phyloP scores from a whole-genome alignment of 2,888 invertebrate species.

The Drosophila acutilabella region DNA sequence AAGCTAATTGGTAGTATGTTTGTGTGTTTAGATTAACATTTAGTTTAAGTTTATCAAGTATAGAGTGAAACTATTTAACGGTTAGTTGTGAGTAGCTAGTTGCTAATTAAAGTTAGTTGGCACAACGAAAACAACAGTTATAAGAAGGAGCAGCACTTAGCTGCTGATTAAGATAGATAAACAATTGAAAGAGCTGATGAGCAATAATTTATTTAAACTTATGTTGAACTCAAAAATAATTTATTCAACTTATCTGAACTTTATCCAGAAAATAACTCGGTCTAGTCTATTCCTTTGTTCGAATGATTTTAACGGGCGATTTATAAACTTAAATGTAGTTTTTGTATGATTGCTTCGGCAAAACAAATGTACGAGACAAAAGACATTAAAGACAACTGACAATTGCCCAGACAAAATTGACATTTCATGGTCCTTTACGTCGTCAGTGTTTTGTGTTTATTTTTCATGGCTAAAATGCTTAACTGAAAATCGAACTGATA shows the following conservation, averaged over 20 bases:
- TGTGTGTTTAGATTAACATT: slow-evolving; percentile 55
- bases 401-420: slow-evolving; percentile 53
- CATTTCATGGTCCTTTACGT: slow-evolving; percentile 73
- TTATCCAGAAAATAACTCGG: neutral
- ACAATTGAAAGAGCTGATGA: neutral
- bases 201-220: neutral
- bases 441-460: slow-evolving; percentile 12
- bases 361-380: slow-evolving; percentile 72
- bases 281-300: neutral
- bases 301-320: slow-evolving; percentile 17
- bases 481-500: slow-evolving; percentile 28
- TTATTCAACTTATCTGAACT: neutral
- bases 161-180: neutral
- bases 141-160: neutral
- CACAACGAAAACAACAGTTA: slow-evolving; percentile 38
- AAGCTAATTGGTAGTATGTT: too few relatives aligned
- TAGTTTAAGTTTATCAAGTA: slow-evolving; percentile 29
- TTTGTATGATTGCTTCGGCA: slow-evolving; percentile 52
- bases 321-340: slow-evolving; percentile 4
- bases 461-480: slow-evolving; percentile 27
- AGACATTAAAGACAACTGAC: slow-evolving; percentile 17
- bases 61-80: slow-evolving; percentile 51
- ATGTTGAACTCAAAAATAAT: neutral
- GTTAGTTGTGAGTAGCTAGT: slow-evolving; percentile 39
- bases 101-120: slow-evolving; percentile 38